Conservation (phyloP, 2,113 vertebrate genomes). For the Prinia subflava region DNA sequence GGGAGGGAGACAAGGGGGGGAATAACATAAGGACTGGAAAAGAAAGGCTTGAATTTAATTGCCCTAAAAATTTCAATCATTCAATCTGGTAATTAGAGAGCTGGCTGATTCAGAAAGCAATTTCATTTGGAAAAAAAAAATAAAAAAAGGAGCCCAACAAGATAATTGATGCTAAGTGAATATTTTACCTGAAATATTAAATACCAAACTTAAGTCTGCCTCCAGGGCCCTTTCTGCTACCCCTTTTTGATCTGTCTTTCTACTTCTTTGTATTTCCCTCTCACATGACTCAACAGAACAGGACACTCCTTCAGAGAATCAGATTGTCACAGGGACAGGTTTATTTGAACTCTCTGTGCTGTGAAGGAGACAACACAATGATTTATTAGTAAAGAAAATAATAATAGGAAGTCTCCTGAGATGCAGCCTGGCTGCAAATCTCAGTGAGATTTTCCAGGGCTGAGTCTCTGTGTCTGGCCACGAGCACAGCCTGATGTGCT, state of each 20-base stretch:
- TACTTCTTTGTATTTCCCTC: conserved; percentile 5
- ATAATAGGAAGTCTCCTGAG: conserved; percentile 44
- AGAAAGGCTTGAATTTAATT: conserved; percentile 66
- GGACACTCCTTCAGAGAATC: conserved; percentile 56
- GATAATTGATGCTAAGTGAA: conserved; percentile 46
- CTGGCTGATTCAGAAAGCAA: conserved; percentile 40
- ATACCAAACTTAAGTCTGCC: conserved; percentile 43
- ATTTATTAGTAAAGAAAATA: conserved; percentile 48
- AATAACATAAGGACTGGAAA: conserved; percentile 42
- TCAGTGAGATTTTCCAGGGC: neutral
- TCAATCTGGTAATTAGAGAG: conserved; percentile 69
- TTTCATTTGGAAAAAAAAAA: conserved; percentile 38
- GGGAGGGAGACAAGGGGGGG: conserved; percentile 36
- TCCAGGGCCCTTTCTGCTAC: conserved; percentile 31
- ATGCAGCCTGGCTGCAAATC: neutral
- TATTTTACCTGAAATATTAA: conserved; percentile 65
- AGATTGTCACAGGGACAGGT: conserved; percentile 23
- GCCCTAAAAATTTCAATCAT: conserved; percentile 66
- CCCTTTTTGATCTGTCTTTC: conserved; percentile 23
- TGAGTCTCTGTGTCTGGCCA: neutral
- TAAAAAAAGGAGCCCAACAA: neutral
- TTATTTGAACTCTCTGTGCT: conserved; percentile 43
- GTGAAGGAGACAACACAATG: neutral
- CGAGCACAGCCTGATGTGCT: neutral
- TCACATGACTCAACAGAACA: conserved; percentile 46